Conservation (phyloP, 2,888 invertebrate genomes). For the Camponotus fellah region DNA sequence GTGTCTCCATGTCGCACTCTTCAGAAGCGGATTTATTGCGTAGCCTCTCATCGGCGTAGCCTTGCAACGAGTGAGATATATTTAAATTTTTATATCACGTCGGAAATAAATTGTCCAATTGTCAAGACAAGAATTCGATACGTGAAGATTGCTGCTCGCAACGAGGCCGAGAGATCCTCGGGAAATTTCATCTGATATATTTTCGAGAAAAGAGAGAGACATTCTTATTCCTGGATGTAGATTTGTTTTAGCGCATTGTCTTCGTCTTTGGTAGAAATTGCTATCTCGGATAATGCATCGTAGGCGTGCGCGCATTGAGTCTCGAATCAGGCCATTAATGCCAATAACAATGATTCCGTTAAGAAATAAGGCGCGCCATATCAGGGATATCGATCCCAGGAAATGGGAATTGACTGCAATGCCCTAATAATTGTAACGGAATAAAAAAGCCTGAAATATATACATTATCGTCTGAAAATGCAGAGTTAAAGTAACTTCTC, state of each 20-base stretch:
- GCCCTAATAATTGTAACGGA: slow-evolving; percentile 38
- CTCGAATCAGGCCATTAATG: slow-evolving; percentile 26
- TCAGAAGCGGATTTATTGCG: slow-evolving; percentile 41
- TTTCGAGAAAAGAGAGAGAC: too few relatives aligned
- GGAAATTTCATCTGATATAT: neutral
- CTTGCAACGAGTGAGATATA: neutral
- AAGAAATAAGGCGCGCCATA: slow-evolving; percentile 37
- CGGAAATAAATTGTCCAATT: neutral
- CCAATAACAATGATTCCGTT: slow-evolving; percentile 35
- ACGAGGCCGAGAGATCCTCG: neutral
- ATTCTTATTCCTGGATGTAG: neutral
- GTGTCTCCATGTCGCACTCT: slow-evolving; percentile 26
- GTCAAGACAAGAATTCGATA: neutral
- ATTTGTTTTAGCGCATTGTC: neutral
- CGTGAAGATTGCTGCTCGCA: neutral
- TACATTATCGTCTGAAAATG: neutral
- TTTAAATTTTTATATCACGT: neutral
- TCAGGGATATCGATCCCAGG: slow-evolving; percentile 36
- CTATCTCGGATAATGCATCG: neutral
- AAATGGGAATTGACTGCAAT: slow-evolving; percentile 38
- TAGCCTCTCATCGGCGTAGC: neutral
- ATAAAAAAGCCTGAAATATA: slow-evolving; percentile 11
- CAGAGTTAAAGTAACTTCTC: slow-evolving; percentile 2
- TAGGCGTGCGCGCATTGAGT: slow-evolving; percentile 18
- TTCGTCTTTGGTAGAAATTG: slow-evolving; percentile 3